Evolutionary conservation across 2,888 invertebrate species (phyloP).

Genomic region (Eurytoma adleriae): DNA sequence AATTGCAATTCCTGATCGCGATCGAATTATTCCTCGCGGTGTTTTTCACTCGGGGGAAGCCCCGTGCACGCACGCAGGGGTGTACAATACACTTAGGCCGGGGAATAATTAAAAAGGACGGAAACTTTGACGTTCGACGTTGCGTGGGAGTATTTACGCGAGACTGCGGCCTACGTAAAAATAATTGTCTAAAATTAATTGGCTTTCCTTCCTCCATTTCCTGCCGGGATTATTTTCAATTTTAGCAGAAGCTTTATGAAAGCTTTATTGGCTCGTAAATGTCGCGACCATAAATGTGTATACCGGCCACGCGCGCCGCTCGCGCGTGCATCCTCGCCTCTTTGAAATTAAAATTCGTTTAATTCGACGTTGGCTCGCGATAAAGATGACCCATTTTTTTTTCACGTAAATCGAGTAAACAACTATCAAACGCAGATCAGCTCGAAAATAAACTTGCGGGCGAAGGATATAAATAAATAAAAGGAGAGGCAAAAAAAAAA

Average conservation of each 20-base stretch:
- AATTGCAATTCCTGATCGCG: conserved; percentile 21
- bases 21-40: conserved; percentile 23
- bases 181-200: conserved; percentile 38
- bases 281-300: too few species aligned
- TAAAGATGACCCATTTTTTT: too few species aligned
- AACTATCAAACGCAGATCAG: too few species aligned
- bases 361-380: too few species aligned
- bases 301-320: too few species aligned
- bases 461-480: too few species aligned
- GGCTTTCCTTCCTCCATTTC: conserved; percentile 1
- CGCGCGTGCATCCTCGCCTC: too few species aligned
- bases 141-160: not conserved
- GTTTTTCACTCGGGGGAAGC: not conserved
- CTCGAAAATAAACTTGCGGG: too few species aligned
- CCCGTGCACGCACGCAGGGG: too few species aligned
- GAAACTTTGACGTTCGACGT: conserved; percentile 14
- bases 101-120: conserved; percentile 18
- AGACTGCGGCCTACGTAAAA: not conserved
- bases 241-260: not conserved
- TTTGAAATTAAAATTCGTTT: too few species aligned
- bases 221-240: not conserved
- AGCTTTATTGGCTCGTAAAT: not conserved
- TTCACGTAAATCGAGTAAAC: too few species aligned
- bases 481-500: too few species aligned
- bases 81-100: conserved; percentile 16